Percentiles rank a stretch among this genome's conserved stretches.
phyloP scores from a whole-genome alignment of 2,797 vertebrate genomes.

The Gambusia yucatana region DNA sequence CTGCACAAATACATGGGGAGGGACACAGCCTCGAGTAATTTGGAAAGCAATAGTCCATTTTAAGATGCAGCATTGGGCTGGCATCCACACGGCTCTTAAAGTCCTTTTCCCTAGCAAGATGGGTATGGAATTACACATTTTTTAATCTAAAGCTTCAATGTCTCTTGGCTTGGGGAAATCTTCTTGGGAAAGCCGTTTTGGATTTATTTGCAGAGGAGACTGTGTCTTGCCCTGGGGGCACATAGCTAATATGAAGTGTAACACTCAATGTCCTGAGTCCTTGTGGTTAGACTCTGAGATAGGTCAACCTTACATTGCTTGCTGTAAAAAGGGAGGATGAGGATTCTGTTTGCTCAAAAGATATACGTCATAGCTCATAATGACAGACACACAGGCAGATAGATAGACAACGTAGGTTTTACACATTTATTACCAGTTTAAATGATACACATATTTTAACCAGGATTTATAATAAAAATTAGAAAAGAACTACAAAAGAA shows the following conservation, averaged over 20 bases:
- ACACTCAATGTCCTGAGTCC: slow-evolving; percentile 65
- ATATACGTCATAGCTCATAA: not conserved
- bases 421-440: not conserved
- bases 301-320: slow-evolving; percentile 43
- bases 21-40: slow-evolving; percentile 80
- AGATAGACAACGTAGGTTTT: not conserved
- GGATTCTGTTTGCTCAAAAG: slow-evolving; percentile 1
- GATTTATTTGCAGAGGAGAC: slow-evolving; percentile 75
- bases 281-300: slow-evolving; percentile 40
- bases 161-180: slow-evolving; percentile 82
- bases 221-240: slow-evolving; percentile 63
- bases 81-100: slow-evolving; percentile 81
- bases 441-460: not conserved
- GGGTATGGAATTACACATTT: slow-evolving; percentile 87
- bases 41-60: slow-evolving; percentile 88
- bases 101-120: slow-evolving; percentile 87
- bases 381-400: not conserved
- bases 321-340: slow-evolving; percentile 7
- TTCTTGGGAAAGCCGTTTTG: slow-evolving; percentile 77
- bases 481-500: too few relatives aligned
- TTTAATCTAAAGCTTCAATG: slow-evolving; percentile 87
- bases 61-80: slow-evolving; percentile 87
- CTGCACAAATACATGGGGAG: slow-evolving; percentile 79
- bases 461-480: too few relatives aligned
- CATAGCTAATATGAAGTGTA: slow-evolving; percentile 72